Conservation (phyloP, 2,113 vertebrate species). For the Arothron firmamentum region DNA sequence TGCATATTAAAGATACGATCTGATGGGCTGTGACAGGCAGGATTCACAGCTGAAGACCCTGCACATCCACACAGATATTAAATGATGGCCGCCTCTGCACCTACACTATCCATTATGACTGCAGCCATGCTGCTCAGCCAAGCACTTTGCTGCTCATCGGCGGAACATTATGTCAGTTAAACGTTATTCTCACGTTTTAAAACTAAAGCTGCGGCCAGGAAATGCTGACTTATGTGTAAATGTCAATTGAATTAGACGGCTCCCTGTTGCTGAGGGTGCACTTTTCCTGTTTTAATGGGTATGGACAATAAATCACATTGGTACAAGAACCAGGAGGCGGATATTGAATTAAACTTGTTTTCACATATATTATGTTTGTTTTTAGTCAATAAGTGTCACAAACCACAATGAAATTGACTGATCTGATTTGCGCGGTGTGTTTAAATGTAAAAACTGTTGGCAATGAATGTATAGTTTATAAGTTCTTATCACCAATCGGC, state of each 20-base stretch:
- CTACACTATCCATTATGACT: slow-evolving; percentile 35
- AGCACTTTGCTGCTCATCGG: slow-evolving; percentile 69
- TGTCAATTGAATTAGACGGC: slow-evolving; percentile 66
- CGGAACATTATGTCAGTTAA: slow-evolving; percentile 55
- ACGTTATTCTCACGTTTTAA: slow-evolving; percentile 60
- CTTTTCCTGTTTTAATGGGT: slow-evolving; percentile 45
- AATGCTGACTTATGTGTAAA: slow-evolving; percentile 73
- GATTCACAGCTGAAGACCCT: slow-evolving; percentile 47
- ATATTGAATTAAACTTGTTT: slow-evolving; percentile 48
- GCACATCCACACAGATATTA: slow-evolving; percentile 46
- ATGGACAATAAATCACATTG: slow-evolving; percentile 52
- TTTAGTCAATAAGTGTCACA: slow-evolving; percentile 21
- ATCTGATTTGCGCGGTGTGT: slow-evolving; percentile 5
- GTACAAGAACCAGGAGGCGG: slow-evolving; percentile 31
- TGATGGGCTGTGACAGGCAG: slow-evolving; percentile 37
- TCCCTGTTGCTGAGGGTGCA: slow-evolving; percentile 57
- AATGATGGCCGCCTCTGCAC: slow-evolving; percentile 39
- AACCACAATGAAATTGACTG: slow-evolving; percentile 4
- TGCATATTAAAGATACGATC: not conserved
- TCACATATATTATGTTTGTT: slow-evolving; percentile 30
- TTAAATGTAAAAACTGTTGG: not conserved
- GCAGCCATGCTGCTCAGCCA: slow-evolving; percentile 59
- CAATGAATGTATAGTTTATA: not conserved
- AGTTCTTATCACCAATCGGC: not conserved
- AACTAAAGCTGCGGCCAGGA: slow-evolving; percentile 50